phyloP scores from a whole-genome alignment of 2,888 invertebrate species.

The Agonum fuliginosum region DNA sequence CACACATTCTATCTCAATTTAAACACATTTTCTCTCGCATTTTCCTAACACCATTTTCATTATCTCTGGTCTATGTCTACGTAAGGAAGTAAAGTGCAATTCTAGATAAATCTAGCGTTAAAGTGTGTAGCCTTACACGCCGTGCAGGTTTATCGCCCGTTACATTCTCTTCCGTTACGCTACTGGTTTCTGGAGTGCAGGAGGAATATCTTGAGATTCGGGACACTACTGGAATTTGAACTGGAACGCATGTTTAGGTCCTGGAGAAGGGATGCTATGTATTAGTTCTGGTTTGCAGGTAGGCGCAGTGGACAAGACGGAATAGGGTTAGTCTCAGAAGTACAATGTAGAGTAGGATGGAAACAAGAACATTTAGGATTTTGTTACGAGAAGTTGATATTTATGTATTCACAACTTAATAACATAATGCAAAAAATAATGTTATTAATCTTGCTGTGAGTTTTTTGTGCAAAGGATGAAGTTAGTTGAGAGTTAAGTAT shows the following conservation, averaged over 20 bases:
- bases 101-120: constrained; percentile 21
- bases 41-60: background rate
- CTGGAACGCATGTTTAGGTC: background rate
- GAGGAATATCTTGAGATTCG: no score
- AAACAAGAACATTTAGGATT: no score
- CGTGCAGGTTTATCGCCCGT: background rate
- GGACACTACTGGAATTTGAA: background rate
- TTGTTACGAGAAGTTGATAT: no score
- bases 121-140: background rate
- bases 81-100: constrained; percentile 5
- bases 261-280: background rate
- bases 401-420: no score
- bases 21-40: background rate
- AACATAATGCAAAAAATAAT: no score
- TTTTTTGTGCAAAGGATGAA: no score
- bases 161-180: background rate
- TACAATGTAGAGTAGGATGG: no score
- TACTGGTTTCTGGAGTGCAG: background rate
- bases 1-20: background rate
- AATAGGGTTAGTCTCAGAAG: no score
- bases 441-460: no score
- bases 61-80: background rate
- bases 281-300: no score
- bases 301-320: no score
- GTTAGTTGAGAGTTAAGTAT: no score